Conservation (phyloP, 2,113 vertebrate species). For the Ia io region DNA sequence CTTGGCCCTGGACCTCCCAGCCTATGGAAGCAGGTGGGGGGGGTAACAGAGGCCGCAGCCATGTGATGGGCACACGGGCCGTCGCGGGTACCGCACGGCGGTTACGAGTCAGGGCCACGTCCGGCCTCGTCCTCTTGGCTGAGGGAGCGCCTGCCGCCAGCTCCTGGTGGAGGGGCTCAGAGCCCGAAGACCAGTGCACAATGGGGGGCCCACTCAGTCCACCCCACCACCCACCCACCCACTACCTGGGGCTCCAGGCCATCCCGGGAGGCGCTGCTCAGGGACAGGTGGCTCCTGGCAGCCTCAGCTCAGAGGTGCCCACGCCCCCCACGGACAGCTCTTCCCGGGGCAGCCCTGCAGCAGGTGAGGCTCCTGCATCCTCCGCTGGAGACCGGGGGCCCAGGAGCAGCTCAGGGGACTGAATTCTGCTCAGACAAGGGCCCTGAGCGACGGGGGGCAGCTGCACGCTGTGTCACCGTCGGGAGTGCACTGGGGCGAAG, state of each 20-base stretch:
- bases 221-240: background rate
- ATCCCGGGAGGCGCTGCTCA: background rate
- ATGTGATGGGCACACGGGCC: accelerated
- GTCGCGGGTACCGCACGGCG: accelerated
- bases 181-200: background rate
- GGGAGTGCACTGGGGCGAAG: background rate
- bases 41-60: background rate
- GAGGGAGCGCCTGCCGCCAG: background rate
- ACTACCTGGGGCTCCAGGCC: background rate
- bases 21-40: background rate
- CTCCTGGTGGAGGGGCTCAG: accelerated
- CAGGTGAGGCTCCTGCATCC: background rate
- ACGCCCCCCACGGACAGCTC: too few relatives aligned
- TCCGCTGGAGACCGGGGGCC: background rate
- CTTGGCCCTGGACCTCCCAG: accelerated
- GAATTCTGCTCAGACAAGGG: background rate
- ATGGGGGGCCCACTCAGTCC: background rate
- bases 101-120: too few relatives aligned
- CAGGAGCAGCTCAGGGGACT: background rate
- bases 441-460: background rate
- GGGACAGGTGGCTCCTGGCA: background rate
- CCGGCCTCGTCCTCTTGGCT: background rate
- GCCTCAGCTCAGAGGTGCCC: background rate
- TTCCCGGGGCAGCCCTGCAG: accelerated
- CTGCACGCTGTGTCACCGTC: too few relatives aligned